Evolutionary conservation across 2,888 invertebrate species (phyloP), one percentile per base, ranked within the genome.

Genomic region (Barypeithes pellucidus): DNA sequence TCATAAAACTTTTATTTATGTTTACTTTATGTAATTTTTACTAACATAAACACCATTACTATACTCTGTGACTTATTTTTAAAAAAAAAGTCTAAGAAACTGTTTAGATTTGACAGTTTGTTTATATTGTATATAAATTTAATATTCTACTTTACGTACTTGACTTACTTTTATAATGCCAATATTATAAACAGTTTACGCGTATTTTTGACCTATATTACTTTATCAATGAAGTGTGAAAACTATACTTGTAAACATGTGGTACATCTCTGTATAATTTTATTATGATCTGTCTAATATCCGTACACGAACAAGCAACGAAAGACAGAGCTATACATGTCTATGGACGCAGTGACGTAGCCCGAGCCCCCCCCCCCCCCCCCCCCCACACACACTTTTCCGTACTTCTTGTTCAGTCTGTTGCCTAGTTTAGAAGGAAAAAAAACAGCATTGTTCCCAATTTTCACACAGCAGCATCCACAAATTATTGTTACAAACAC

Each of bases 1-100:
- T 39, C 60, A 70, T 62, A 63, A 70, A 70, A 70, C 11, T n/a
- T 63, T 5, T 54, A 57, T 63, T 70, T 70, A 70, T 57, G 18
- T 63, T 70, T 63, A 20, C 41, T 22, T 63, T 60, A 33, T 63
- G 18, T 63, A 63, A 57, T 67, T 54, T 66, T 57, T 67, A 67
- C 18, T 45, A 47, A 63, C 45, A 29, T 33, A 36, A 54, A 67
- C 45, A 54, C 59, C 14, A 57, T 33, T 29, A 33, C 18, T 11
- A 18, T 11, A 18, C 9, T 57, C 16, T 18, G n/a, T 57, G 16
- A 14, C 29, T 57, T 57, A 16, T 57, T 52, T 16, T 33, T 24
- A 24, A 24, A 29, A 11, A 33, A 57, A 18, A 3, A 57, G n/a
- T 57, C n/a, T 33, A 57, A 2, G 7, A 57, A 33, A 33, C 8